These are phyloP conservation scores for Cyclina sinensis DNA, from an alignment of 1,140 invertebrate species.

Conservation along the genomic window DNA sequence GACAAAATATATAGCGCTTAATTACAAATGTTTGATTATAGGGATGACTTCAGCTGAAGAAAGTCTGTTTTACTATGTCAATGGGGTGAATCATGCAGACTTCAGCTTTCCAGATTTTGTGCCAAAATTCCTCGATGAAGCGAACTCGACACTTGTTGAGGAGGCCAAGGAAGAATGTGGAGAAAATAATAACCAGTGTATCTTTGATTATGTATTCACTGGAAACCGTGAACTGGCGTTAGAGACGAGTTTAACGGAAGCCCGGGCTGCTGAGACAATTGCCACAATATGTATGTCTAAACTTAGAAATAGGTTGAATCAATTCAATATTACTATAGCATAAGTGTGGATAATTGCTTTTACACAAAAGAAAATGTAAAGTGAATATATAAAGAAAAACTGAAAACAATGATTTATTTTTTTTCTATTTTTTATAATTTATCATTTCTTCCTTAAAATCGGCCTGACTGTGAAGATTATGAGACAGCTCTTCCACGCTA, in stretches of 20 bases:
- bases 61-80: conserved; percentile 64
- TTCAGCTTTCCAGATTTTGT: conserved; percentile 64
- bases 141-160: not conserved
- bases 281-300: not conserved
- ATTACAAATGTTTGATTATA: conserved; percentile 49
- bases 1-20: too few relatives aligned
- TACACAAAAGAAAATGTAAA: too few relatives aligned
- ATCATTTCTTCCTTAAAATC: too few relatives aligned
- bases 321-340: too few relatives aligned
- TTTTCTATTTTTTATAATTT: too few relatives aligned
- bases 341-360: too few relatives aligned
- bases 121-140: conserved; percentile 68
- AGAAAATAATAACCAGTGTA: conserved; percentile 64
- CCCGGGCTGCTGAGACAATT: not conserved
- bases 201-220: conserved; percentile 71
- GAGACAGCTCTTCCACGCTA: too few relatives aligned
- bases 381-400: too few relatives aligned
- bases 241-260: conserved; percentile 29
- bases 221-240: conserved; percentile 67
- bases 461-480: too few relatives aligned
- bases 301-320: too few relatives aligned
- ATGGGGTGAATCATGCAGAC: conserved; percentile 54
- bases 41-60: conserved; percentile 57
- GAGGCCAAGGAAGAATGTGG: conserved; percentile 62
- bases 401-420: too few relatives aligned